phyloP scores from a whole-genome alignment of 2,797 vertebrate species.

The Octomys mimax region DNA sequence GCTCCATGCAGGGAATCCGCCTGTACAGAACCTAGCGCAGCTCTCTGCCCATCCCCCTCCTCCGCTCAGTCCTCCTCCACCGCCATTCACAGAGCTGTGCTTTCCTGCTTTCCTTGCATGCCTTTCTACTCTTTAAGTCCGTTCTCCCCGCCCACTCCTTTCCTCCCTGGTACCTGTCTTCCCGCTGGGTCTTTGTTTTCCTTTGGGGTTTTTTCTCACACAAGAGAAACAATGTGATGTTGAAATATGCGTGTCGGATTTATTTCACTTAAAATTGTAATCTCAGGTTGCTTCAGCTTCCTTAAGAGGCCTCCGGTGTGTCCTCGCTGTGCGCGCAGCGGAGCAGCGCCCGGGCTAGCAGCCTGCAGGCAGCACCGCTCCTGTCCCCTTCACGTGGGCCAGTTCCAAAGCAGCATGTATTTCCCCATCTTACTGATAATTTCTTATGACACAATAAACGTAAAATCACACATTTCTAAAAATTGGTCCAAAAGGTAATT shows the following conservation, averaged over 20 bases:
- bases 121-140: not conserved
- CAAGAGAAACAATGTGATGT: not conserved
- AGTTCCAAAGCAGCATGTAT: not conserved
- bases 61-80: not conserved
- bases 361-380: not conserved
- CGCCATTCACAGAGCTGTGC: not conserved
- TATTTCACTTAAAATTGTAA: no score
- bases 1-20: not conserved
- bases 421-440: conserved; percentile 30
- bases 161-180: not conserved
- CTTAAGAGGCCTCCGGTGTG: no score
- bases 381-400: not conserved
- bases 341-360: not conserved
- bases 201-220: not conserved
- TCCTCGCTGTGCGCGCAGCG: no score
- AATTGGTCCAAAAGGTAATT: not conserved
- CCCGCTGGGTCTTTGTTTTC: not conserved
- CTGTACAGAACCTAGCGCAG: not conserved
- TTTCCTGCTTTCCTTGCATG: not conserved
- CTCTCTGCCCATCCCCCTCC: not conserved
- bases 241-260: no score
- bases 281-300: no score
- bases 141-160: not conserved
- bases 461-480: not conserved
- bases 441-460: not conserved